Conservation (phyloP, 92 coral and sea anemone genomes). For the Micromussa lordhowensis region DNA sequence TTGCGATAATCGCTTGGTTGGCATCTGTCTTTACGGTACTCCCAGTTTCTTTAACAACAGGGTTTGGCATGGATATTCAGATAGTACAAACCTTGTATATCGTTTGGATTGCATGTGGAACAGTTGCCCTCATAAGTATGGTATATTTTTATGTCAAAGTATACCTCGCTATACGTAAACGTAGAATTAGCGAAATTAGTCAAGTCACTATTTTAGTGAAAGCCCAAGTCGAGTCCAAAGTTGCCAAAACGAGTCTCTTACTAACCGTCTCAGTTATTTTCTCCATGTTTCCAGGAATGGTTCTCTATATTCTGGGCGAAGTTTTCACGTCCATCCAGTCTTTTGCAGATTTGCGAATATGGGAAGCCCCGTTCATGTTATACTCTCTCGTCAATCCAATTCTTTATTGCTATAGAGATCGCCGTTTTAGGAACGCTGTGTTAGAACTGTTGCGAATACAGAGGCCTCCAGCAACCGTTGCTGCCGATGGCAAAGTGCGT, state of each 20-base stretch:
- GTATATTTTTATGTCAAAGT: neutral
- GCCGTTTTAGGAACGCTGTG: neutral
- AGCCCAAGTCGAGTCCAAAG: slow-evolving; percentile 8
- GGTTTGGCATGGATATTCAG: neutral
- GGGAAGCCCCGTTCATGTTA: no score
- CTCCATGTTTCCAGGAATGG: neutral
- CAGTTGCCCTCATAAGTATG: neutral
- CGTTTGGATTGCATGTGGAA: no score
- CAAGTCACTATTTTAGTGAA: neutral
- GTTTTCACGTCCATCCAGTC: neutral
- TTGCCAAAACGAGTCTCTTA: neutral
- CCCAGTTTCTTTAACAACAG: neutral
- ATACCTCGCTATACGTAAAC: neutral
- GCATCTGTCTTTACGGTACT: neutral
- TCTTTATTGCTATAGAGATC: neutral
- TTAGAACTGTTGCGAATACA: neutral
- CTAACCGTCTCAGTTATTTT: neutral
- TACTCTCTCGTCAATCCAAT: neutral
- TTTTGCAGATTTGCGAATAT: no score
- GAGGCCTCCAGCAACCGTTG: neutral
- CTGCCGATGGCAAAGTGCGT: no score
- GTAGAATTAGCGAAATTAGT: neutral
- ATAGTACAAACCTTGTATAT: no score
- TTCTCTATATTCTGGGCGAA: neutral
- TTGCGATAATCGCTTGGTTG: neutral